phyloP scores from a whole-genome alignment of 2,797 vertebrate genomes.

The Alectoris magna region DNA sequence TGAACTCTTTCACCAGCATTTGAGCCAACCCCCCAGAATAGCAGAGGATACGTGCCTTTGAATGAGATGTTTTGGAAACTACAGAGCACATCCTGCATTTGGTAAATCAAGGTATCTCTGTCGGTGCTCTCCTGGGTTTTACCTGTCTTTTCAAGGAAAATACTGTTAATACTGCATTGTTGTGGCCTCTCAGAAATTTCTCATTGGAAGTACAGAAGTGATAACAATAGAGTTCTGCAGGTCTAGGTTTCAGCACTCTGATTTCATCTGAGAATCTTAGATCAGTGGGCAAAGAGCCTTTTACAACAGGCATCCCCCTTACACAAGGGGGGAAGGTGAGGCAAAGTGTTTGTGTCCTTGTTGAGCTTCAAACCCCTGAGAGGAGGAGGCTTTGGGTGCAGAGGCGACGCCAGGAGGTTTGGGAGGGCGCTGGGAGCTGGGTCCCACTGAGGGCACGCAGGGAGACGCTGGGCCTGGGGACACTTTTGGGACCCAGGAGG shows the following conservation, averaged over 20 bases:
- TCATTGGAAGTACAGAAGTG: not conserved
- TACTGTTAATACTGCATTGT: not conserved
- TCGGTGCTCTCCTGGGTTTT: not conserved
- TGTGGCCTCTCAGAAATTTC: not conserved
- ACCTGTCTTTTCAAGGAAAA: not conserved
- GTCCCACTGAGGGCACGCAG: rapidly evolving
- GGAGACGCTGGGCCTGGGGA: not conserved
- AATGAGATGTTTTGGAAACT: not conserved
- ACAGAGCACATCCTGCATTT: not conserved
- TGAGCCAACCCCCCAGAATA: not conserved
- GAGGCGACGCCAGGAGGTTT: not conserved
- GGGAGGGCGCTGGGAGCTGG: not conserved
- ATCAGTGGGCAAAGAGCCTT: not conserved
- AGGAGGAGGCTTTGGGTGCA: not conserved
- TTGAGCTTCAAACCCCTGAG: not conserved
- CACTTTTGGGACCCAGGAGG: constrained; percentile 24
- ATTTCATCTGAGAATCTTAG: not conserved
- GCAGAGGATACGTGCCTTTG: not conserved
- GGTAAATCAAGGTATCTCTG: not conserved
- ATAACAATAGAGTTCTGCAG: not conserved
- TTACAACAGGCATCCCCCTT: rapidly evolving
- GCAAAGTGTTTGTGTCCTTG: not conserved
- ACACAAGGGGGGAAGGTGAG: not conserved
- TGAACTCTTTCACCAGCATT: not conserved
- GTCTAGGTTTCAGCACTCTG: not conserved